These are phyloP conservation scores for Trachelus troglodyta DNA, from an alignment of 2,888 invertebrate genomes.

Conservation along the genomic window DNA sequence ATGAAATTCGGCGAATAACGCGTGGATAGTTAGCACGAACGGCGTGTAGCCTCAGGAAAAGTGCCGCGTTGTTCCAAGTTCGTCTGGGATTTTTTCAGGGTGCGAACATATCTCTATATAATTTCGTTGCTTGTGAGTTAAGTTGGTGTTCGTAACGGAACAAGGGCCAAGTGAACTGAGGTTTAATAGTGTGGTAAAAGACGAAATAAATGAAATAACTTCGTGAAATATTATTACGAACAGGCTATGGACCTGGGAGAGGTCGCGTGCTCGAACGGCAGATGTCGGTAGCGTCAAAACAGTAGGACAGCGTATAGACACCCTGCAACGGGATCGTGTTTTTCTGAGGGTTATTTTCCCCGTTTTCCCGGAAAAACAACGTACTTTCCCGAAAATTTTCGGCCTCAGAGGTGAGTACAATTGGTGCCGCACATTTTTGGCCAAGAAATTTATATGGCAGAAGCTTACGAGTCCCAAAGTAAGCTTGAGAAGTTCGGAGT, in stretches of 20 bases:
- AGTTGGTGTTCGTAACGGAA: neutral
- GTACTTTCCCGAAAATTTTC: conserved; percentile 52
- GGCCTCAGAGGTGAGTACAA: conserved; percentile 57
- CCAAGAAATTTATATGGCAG: conserved; percentile 14
- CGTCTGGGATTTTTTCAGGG: neutral
- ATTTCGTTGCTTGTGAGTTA: neutral
- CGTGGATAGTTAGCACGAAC: conserved; percentile 46
- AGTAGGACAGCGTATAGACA: conserved; percentile 62
- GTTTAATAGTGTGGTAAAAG: neutral
- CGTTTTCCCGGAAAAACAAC: conserved; percentile 52
- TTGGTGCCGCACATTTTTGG: conserved; percentile 18
- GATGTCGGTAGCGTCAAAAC: conserved; percentile 58
- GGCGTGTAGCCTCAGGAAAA: conserved; percentile 43
- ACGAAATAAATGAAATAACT: conserved; percentile 11
- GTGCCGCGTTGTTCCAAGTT: conserved; percentile 51
- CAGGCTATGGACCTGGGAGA: conserved; percentile 51
- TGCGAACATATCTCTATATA: neutral
- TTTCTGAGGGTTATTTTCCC: conserved; percentile 56
- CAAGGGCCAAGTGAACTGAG: neutral
- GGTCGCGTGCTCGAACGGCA: conserved; percentile 48
- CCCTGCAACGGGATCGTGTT: conserved; percentile 63
- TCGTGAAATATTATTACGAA: conserved; percentile 43
- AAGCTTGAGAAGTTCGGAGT: conserved; percentile 35
- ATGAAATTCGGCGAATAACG: conserved; percentile 36
- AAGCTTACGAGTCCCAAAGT: conserved; percentile 18